phyloP scores from a whole-genome alignment of 2,113 vertebrate species.

The Sterrhoptilus dennistouni region DNA sequence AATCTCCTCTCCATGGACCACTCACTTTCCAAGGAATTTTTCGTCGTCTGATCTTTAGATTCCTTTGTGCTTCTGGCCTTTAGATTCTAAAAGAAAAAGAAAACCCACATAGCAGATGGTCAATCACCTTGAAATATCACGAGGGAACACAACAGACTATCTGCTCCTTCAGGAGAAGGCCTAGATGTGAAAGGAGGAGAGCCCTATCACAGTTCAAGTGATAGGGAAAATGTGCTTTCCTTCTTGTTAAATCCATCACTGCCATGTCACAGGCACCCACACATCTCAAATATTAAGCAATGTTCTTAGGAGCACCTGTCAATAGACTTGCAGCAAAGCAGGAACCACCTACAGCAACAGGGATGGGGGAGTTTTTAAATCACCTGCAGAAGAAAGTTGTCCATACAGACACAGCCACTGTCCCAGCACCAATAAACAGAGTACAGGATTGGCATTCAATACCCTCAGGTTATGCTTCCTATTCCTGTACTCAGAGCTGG shows the following conservation, averaged over 20 bases:
- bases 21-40: slow-evolving; percentile 96
- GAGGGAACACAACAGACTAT: background rate
- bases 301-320: background rate
- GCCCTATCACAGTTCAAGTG: background rate
- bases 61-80: slow-evolving; percentile 92
- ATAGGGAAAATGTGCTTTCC: background rate
- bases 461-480: background rate
- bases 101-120: background rate
- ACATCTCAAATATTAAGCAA: background rate
- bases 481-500: background rate
- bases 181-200: background rate
- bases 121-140: background rate
- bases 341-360: background rate
- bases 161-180: background rate
- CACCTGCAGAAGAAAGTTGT: background rate
- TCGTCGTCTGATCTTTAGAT: slow-evolving; percentile 87
- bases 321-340: background rate
- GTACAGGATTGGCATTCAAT: background rate
- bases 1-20: background rate
- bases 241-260: background rate
- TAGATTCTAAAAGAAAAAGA: slow-evolving; percentile 84
- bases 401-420: background rate
- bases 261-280: background rate
- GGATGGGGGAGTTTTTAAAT: background rate
- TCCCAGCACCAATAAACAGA: background rate